Base-by-base conservation (phyloP, 2,888 invertebrate genomes). In the Brenthis ino region DNA sequence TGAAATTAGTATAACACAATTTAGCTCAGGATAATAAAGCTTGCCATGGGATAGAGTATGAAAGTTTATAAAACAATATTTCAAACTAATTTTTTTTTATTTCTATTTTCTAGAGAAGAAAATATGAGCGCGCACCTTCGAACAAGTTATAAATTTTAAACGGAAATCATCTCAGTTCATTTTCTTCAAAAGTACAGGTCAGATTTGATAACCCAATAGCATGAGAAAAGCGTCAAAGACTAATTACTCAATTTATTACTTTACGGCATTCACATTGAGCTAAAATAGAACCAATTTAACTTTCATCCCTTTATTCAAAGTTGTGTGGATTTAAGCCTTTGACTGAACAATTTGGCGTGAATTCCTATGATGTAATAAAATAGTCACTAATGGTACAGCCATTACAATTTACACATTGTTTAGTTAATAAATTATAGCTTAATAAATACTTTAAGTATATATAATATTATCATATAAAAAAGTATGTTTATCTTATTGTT, bases 191-290 rank as follows among this genome's bases (percentile, higher is more conserved):
- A 51, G 16, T 63, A 51, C 63, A 63, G 63, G 53, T 63, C 37
- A 24, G 63, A 20, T 37, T 63, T 63, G 63, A 54, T 43, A 54
- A 63, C 63, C 20, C 37, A 63, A 43, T 63, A 53, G 43, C 53
- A 54, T 53, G 54, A 54, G 63, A 53, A 37, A 51, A 43, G 16
- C 54, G 54, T 53, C 56, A 67, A 56, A 61, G 81, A 82, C 85
- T 88, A 89, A 89, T 88, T 87, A 88, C 87, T 86, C 88, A 88
- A 88, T 88, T 89, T 87, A 88, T 89, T 82, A 83, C 86, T 82
- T 81, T 79, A 67, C 60, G 43, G 76, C 74, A 69, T 64, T 70
- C 70, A 74, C 73, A 74, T 74, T 76, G 76, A 77, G 80, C 81
- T 84, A 82, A 84, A 85, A 84, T 82, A 77, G 80, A 81, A 77